A percentile compares a stretch with the other conserved stretches of the same genome.
Evolutionary conservation across 2,113 vertebrate genomes (phyloP).

Genomic region (Vidua chalybeata): DNA sequence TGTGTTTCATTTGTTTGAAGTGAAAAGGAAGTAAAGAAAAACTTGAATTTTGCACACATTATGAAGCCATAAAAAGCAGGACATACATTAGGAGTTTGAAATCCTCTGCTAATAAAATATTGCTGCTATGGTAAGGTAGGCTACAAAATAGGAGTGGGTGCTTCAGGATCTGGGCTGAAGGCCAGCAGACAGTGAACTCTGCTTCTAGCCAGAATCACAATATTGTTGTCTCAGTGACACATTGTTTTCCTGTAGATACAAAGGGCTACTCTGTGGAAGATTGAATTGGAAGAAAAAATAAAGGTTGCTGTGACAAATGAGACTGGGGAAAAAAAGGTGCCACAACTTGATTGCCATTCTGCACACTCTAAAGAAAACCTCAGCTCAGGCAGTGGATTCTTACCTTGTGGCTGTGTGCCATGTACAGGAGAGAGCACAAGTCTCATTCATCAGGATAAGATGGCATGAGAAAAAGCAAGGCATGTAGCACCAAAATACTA

Average conservation of each 20-base stretch:
- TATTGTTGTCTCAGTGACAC: not conserved
- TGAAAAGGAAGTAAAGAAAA: not conserved
- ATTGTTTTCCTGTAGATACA: constrained; percentile 5
- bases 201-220: not conserved
- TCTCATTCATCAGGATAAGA: not conserved
- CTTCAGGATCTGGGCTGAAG: not conserved
- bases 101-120: not conserved
- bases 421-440: not conserved
- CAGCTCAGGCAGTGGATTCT: not conserved
- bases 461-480: not conserved
- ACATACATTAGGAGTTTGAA: not conserved
- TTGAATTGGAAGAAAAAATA: not conserved
- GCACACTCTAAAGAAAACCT: not conserved
- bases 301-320: not conserved
- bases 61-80: not conserved
- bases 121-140: not conserved
- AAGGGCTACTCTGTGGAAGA: not conserved
- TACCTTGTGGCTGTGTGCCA: not conserved
- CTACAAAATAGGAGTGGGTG: not conserved
- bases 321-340: accelerated
- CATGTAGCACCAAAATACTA: not conserved
- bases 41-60: not conserved
- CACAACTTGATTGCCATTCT: not conserved
- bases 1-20: not conserved
- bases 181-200: constrained; percentile 9